Conservation (phyloP, 2,797 vertebrate species). For the Pampus argenteus region DNA sequence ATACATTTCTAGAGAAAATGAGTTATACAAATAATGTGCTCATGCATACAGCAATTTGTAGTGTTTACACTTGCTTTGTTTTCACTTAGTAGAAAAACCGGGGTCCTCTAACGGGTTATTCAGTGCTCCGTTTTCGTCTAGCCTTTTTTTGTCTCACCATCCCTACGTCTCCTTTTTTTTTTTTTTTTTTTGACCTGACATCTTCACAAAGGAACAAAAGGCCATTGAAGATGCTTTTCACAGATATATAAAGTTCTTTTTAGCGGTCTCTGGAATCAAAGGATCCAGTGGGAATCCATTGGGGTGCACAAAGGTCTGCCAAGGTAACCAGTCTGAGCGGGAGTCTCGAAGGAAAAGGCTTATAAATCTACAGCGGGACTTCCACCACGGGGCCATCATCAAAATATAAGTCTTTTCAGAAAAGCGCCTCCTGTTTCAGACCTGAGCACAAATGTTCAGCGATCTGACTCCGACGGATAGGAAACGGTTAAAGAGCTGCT, state of each 20-base stretch:
- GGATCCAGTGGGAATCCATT: conserved; percentile 13
- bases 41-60: background rate
- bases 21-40: too few species aligned
- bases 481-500: conserved; percentile 67
- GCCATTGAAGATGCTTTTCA: conserved; percentile 39
- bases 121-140: background rate
- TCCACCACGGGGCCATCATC: conserved; percentile 1
- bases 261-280: conserved; percentile 42
- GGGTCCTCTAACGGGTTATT: background rate
- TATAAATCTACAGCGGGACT: conserved; percentile 6
- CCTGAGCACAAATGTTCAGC: background rate
- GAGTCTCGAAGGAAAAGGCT: conserved; percentile 6
- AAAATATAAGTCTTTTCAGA: conserved; percentile 32
- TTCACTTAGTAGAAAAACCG: background rate
- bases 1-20: background rate
- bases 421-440: too few species aligned
- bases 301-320: conserved; percentile 16
- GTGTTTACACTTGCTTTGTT: background rate
- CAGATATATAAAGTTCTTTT: conserved; percentile 29
- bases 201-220: conserved; percentile 54
- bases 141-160: background rate
- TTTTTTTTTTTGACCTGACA: conserved; percentile 37
- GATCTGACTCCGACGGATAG: conserved; percentile 23
- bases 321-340: conserved; percentile 17
- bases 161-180: background rate